These are phyloP conservation scores for Morinoia aosen DNA, from an alignment of 2,888 invertebrate genomes.

Conservation along the genomic window DNA sequence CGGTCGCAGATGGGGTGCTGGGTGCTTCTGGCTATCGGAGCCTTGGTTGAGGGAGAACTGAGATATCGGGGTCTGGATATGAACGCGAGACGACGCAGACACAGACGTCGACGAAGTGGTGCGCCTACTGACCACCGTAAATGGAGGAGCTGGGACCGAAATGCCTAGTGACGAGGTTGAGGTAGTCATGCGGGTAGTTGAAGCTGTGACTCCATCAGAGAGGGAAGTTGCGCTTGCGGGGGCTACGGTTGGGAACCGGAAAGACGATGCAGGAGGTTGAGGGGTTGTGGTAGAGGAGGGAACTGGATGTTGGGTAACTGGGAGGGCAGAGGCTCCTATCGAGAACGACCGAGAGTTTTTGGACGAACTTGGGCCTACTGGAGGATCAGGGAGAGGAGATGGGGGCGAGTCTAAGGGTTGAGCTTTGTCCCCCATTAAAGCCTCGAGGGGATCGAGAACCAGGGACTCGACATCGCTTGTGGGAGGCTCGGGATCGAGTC, in stretches of 20 bases:
- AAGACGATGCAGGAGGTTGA: conserved; percentile 70
- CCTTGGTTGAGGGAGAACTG: conserved; percentile 66
- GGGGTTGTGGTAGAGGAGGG: conserved; percentile 69
- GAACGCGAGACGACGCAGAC: conserved; percentile 66
- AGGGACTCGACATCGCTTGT: conserved; percentile 57
- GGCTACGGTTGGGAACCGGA: conserved; percentile 68
- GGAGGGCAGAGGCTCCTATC: conserved; percentile 70
- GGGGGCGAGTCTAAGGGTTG: conserved; percentile 35
- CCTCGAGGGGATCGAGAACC: conserved; percentile 66
- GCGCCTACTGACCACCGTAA: conserved; percentile 62
- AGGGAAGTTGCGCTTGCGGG: conserved; percentile 70
- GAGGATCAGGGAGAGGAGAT: conserved; percentile 39
- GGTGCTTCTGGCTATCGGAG: conserved; percentile 55
- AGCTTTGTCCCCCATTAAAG: conserved; percentile 63
- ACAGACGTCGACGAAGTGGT: conserved; percentile 65
- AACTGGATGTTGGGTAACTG: conserved; percentile 66
- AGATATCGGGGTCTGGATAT: conserved; percentile 66
- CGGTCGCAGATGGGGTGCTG: conserved; percentile 66
- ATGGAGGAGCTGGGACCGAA: conserved; percentile 62
- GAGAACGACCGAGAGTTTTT: conserved; percentile 48
- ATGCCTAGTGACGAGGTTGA: conserved; percentile 59
- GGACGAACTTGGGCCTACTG: conserved; percentile 27
- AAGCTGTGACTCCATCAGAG: conserved; percentile 68
- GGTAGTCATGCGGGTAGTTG: conserved; percentile 62
- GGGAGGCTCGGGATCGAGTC: conserved; percentile 53